A percentile compares a stretch with the other conserved stretches of the same genome.
Conservation (phyloP, 2,797 vertebrate species). For the Loriculus beryllinus region DNA sequence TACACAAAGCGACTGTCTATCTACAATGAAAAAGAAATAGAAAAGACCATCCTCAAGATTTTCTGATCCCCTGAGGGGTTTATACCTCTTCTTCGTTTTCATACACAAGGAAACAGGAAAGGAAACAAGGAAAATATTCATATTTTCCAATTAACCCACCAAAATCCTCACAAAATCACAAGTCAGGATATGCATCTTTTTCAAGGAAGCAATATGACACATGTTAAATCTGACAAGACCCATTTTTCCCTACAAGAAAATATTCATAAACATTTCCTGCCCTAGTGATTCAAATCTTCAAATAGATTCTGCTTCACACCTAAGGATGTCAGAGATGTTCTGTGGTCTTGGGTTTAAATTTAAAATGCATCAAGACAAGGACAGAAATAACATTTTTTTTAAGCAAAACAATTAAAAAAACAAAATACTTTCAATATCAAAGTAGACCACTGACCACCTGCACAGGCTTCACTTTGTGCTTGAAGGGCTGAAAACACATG, state of each 20-base stretch:
- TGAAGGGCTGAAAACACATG: conserved; percentile 15
- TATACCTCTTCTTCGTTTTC: not conserved
- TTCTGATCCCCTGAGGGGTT: not conserved
- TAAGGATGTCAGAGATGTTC: conserved; percentile 45
- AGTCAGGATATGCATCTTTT: not conserved
- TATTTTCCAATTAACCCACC: not conserved
- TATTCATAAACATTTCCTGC: conserved; percentile 41
- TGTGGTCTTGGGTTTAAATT: conserved; percentile 37
- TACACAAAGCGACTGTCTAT: not conserved
- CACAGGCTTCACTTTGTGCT: conserved; percentile 14
- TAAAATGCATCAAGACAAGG: conserved; percentile 57
- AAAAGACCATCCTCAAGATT: not conserved
- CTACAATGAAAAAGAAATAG: not conserved
- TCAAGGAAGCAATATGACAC: not conserved
- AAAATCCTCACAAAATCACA: conserved; percentile 1
- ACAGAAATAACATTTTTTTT: conserved; percentile 58
- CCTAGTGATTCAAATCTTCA: conserved; percentile 46
- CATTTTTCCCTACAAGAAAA: conserved; percentile 20
- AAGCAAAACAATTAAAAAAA: conserved; percentile 52
- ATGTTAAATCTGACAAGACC: conserved; percentile 51
- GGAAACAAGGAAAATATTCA: too few relatives aligned
- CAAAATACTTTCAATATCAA: conserved; percentile 51
- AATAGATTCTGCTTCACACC: conserved; percentile 56
- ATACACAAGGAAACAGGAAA: conserved; percentile 12
- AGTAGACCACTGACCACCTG: conserved; percentile 15